Conservation (phyloP, 2,888 invertebrate species). For the Tachina fera region DNA sequence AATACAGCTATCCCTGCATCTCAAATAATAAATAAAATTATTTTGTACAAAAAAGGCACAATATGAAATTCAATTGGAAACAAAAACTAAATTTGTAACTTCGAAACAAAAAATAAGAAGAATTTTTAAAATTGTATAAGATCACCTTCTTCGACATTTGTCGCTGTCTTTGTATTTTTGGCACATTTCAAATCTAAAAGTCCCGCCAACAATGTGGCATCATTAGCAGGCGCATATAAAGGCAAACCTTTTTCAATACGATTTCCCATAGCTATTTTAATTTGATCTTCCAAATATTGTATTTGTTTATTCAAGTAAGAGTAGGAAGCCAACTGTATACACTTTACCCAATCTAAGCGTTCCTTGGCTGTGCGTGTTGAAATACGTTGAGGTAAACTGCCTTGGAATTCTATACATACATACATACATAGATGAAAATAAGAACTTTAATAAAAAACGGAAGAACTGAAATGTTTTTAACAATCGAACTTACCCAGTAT, state of each 20-base stretch:
- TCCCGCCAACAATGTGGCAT: conserved; percentile 79
- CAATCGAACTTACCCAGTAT: conserved; percentile 87
- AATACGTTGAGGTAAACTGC: conserved; percentile 91
- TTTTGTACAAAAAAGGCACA: conserved; percentile 53
- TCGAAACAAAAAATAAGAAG: conserved; percentile 53
- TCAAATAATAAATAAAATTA: conserved; percentile 43
- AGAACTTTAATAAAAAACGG: neutral
- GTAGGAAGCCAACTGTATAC: conserved; percentile 92
- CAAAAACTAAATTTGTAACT: conserved; percentile 60
- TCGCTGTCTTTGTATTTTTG: conserved; percentile 30
- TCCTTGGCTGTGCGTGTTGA: conserved; percentile 92
- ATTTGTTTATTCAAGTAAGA: conserved; percentile 91
- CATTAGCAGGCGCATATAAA: conserved; percentile 84
- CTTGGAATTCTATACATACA: conserved; percentile 88
- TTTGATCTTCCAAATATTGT: conserved; percentile 84
- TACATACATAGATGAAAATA: neutral
- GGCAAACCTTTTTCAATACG: conserved; percentile 85
- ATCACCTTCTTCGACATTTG: conserved; percentile 87
- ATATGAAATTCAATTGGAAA: conserved; percentile 10
- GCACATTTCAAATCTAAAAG: conserved; percentile 63
- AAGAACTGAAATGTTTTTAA: neutral
- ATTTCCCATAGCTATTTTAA: conserved; percentile 82
- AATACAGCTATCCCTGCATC: conserved; percentile 23
- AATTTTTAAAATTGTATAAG: conserved; percentile 81
- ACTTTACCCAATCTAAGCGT: conserved; percentile 92